Evolutionary conservation across 2,113 vertebrate genomes (phyloP).

Genomic region (Poeciliopsis prolifica): DNA sequence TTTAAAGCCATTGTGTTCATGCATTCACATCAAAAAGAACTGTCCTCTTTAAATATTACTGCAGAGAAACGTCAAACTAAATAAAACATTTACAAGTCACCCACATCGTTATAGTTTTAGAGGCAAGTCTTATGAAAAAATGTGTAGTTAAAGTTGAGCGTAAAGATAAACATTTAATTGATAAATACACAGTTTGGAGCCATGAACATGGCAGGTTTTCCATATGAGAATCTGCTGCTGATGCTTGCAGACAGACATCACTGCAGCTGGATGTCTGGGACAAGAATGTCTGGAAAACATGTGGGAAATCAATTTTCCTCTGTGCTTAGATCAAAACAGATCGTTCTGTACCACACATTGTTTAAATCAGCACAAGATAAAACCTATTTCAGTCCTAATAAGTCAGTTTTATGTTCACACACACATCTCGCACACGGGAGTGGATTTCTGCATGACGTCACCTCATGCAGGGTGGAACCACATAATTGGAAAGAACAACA

Average conservation of each 20-base stretch:
- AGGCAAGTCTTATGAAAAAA: constrained; percentile 9
- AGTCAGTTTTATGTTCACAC: constrained; percentile 24
- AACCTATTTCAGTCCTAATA: constrained; percentile 15
- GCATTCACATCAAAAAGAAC: not conserved
- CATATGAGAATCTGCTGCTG: constrained; percentile 42
- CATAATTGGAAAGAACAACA: constrained; percentile 43
- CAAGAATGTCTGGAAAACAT: constrained; percentile 54
- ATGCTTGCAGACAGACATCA: constrained; percentile 53
- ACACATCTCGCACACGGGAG: constrained; percentile 16
- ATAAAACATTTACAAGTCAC: constrained; percentile 10
- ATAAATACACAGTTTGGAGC: constrained; percentile 29
- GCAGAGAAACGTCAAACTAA: constrained; percentile 1
- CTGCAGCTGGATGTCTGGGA: constrained; percentile 58
- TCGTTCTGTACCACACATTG: constrained; percentile 37
- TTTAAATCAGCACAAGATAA: constrained; percentile 42
- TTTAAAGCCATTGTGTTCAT: not conserved
- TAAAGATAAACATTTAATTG: constrained; percentile 8
- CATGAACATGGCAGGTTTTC: constrained; percentile 48
- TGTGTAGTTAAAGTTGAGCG: not conserved
- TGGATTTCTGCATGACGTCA: constrained; percentile 30
- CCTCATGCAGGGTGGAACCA: constrained; percentile 56
- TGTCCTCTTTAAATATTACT: not conserved
- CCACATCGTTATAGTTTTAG: not conserved
- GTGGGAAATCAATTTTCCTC: constrained; percentile 56
- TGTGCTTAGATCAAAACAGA: constrained; percentile 45